Conservation (phyloP, 2,113 vertebrate species). For the Corapipo altera region DNA sequence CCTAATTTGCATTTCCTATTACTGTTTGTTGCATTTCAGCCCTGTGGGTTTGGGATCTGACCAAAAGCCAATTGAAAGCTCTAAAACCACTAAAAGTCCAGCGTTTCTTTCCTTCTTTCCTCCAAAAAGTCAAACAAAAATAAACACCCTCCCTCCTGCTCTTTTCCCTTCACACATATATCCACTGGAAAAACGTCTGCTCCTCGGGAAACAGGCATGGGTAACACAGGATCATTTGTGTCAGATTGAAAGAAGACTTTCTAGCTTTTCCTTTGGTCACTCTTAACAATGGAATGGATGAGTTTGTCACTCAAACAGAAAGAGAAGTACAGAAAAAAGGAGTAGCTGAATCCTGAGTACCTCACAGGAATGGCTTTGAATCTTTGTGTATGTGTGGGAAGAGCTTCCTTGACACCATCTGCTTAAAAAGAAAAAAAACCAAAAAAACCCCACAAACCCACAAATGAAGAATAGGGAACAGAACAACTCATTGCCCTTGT, state of each 20-base stretch:
- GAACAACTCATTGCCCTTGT: not conserved
- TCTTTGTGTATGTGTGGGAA: not conserved
- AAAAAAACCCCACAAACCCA: too few species aligned
- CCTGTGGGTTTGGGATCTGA: not conserved
- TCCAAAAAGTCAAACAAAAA: not conserved
- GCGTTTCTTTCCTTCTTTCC: not conserved
- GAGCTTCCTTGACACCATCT: not conserved
- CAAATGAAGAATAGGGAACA: not conserved
- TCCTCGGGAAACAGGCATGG: not conserved
- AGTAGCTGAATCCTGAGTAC: not conserved
- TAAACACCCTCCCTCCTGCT: not conserved
- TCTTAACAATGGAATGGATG: not conserved
- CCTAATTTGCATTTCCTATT: constrained; percentile 16
- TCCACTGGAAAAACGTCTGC: not conserved
- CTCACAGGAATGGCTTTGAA: not conserved
- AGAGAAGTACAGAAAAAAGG: not conserved
- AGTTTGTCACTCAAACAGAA: not conserved
- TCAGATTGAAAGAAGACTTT: not conserved
- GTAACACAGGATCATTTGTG: not conserved
- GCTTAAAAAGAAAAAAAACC: not conserved
- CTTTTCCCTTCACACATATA: not conserved
- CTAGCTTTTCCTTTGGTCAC: not conserved
- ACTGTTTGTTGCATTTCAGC: not conserved
- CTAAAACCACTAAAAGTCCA: not conserved
- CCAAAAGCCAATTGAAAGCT: not conserved